Percentiles rank a stretch among this genome's conserved stretches.
Evolutionary conservation across 2,113 vertebrate genomes (phyloP).

Genomic region (Corydoras maculifer): DNA sequence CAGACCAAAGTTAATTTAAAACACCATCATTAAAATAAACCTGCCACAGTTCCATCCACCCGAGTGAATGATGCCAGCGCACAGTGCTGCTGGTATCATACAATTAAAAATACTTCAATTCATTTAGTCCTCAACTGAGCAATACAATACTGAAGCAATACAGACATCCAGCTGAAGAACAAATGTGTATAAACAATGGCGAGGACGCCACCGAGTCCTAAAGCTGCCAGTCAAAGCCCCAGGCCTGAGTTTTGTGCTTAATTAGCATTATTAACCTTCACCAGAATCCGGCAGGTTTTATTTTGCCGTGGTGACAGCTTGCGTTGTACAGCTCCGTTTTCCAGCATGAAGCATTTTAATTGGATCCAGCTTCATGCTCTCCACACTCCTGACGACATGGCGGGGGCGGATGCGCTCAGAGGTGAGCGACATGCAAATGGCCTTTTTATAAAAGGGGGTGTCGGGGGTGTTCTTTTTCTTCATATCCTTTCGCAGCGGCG

Average conservation of each 20-base stretch:
- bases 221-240: slow-evolving; percentile 33
- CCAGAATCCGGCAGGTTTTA: slow-evolving; percentile 46
- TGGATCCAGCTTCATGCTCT: slow-evolving; percentile 48
- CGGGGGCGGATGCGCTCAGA: slow-evolving; percentile 40
- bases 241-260: slow-evolving; percentile 36
- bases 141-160: neutral
- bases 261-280: slow-evolving; percentile 61
- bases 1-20: too few relatives aligned
- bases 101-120: too few relatives aligned
- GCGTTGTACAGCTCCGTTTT: slow-evolving; percentile 33
- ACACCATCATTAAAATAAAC: too few relatives aligned
- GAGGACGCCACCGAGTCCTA: slow-evolving; percentile 17
- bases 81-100: too few relatives aligned
- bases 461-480: slow-evolving; percentile 29
- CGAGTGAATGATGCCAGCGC: too few relatives aligned
- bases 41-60: too few relatives aligned
- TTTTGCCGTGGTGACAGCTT: slow-evolving; percentile 45
- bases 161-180: slow-evolving; percentile 14
- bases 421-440: slow-evolving; percentile 55
- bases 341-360: slow-evolving; percentile 55
- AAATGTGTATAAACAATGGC: slow-evolving; percentile 30
- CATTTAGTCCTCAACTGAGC: too few relatives aligned
- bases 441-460: slow-evolving; percentile 37
- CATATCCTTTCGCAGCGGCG: slow-evolving; percentile 30
- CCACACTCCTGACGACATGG: slow-evolving; percentile 42